These are phyloP conservation scores for Botia kubotai DNA, from an alignment of 2,797 vertebrate species.

Conservation along the genomic window DNA sequence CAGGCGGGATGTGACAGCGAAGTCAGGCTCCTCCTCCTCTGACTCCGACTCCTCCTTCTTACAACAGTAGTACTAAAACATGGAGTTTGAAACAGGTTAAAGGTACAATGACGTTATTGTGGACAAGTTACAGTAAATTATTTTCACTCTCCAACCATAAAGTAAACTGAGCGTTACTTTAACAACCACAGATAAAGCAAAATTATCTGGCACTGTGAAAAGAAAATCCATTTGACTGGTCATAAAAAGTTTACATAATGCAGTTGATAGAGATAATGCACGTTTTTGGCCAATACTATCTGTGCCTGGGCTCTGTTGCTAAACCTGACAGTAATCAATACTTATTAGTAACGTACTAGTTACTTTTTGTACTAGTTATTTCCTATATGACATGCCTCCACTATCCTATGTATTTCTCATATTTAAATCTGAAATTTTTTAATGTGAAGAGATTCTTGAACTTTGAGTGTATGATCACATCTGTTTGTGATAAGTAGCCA, in stretches of 20 bases:
- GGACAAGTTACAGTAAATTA: background rate
- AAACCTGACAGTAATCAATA: too few species aligned
- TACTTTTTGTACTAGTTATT: too few species aligned
- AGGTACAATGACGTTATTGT: background rate
- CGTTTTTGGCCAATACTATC: too few species aligned
- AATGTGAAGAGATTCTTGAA: background rate
- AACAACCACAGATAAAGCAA: too few species aligned
- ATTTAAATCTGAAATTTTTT: too few species aligned
- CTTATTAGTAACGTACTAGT: too few species aligned
- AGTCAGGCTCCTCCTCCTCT: conserved; percentile 98
- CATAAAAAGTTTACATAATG: too few species aligned
- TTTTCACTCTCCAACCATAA: background rate
- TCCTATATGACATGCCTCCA: too few species aligned
- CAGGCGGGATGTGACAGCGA: conserved; percentile 88
- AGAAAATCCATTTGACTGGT: too few species aligned
- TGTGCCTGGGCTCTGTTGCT: too few species aligned
- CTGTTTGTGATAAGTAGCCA: conserved; percentile 22
- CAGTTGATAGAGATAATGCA: too few species aligned
- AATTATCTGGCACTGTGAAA: too few species aligned
- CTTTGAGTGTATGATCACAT: background rate
- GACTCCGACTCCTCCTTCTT: conserved; percentile 96
- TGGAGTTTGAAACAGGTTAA: conserved; percentile 6
- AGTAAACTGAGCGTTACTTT: background rate
- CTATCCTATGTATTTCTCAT: background rate
- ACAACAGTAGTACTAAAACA: conserved; percentile 94